Evolutionary conservation across 2,797 vertebrate species (phyloP).

Genomic region (Thaleichthys pacificus): DNA sequence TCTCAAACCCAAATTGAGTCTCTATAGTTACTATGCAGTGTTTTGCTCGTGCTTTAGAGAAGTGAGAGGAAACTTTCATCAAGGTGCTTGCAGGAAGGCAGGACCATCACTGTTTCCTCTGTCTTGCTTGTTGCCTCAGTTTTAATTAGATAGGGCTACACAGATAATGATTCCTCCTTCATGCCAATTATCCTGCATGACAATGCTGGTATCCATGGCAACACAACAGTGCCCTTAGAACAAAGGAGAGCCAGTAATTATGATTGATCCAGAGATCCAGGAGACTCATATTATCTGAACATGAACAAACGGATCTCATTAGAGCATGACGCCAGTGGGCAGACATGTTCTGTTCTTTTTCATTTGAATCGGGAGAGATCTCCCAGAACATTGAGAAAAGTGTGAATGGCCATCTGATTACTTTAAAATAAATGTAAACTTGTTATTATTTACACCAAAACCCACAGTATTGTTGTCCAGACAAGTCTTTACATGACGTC

Average conservation of each 20-base stretch:
- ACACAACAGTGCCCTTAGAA: slow-evolving; percentile 1
- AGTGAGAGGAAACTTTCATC: too few relatives aligned
- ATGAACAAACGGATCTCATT: not conserved
- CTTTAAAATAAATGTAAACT: not conserved
- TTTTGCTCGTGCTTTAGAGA: not conserved
- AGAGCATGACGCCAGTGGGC: not conserved
- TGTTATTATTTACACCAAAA: too few relatives aligned
- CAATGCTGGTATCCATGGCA: slow-evolving; percentile 38
- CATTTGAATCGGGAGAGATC: too few relatives aligned
- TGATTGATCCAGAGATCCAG: slow-evolving; percentile 23
- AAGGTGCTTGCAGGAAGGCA: not conserved
- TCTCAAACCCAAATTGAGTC: too few relatives aligned
- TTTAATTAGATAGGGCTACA: slow-evolving; percentile 34
- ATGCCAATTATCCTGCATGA: slow-evolving; percentile 35
- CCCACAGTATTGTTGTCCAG: too few relatives aligned
- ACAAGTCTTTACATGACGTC: too few relatives aligned
- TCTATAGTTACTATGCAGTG: not conserved
- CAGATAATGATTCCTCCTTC: slow-evolving; percentile 27
- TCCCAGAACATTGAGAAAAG: too few relatives aligned
- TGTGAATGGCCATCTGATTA: too few relatives aligned
- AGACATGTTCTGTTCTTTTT: not conserved
- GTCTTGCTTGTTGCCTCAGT: slow-evolving; percentile 1
- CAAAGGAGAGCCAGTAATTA: slow-evolving; percentile 7
- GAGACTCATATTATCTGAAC: slow-evolving; percentile 4
- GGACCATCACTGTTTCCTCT: slow-evolving; percentile 1